A percentile compares a stretch with the other conserved stretches of the same genome.
phyloP scores from a whole-genome alignment of 2,113 vertebrate species.

The Sardina pilchardus region DNA sequence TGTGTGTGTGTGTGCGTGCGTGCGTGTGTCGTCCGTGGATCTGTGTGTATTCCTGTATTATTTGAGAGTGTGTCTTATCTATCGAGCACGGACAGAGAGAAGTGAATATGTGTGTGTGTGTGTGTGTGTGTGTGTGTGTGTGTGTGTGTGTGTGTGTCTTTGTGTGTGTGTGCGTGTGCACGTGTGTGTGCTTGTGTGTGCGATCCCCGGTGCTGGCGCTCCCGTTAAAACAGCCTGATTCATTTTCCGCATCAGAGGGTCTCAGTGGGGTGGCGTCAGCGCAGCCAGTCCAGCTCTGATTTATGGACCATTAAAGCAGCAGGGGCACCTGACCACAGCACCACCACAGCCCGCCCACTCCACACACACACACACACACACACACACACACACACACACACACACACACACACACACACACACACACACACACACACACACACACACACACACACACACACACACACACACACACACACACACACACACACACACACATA shows the following conservation, averaged over 20 bases:
- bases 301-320: conserved; percentile 97
- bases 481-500: conserved; percentile 19
- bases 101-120: not conserved
- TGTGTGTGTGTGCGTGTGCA: conserved; percentile 43
- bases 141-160: not conserved
- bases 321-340: conserved; percentile 79
- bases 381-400: not conserved
- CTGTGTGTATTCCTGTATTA: not conserved
- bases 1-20: conserved; percentile 63
- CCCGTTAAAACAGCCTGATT: conserved; percentile 86
- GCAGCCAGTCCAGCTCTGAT: conserved; percentile 84
- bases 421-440: not conserved
- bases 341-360: conserved; percentile 57
- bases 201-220: conserved; percentile 58
- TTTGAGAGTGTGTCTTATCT: not conserved
- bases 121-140: conserved; percentile 19
- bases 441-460: not conserved
- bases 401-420: not conserved
- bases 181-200: not conserved
- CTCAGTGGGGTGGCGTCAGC: conserved; percentile 81
- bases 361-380: conserved; percentile 17
- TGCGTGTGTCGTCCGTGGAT: conserved; percentile 19
- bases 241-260: conserved; percentile 94
- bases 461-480: conserved; percentile 18
- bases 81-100: not conserved